Evolutionary conservation across 2,113 vertebrate genomes (phyloP).

Genomic region (Morone saxatilis): DNA sequence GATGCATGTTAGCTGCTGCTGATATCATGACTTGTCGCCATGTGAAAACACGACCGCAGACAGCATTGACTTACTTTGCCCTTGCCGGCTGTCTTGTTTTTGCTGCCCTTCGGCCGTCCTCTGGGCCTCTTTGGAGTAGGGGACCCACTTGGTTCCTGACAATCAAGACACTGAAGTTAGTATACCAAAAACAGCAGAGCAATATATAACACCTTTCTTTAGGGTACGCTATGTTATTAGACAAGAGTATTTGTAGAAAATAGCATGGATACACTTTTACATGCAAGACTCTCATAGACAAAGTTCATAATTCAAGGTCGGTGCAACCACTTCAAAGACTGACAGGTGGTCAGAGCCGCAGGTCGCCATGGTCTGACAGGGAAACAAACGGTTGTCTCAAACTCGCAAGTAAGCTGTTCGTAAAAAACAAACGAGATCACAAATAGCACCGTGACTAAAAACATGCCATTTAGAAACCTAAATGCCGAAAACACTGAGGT

Average conservation of each 20-base stretch:
- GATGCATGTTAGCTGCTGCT: not conserved
- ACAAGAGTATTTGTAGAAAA: not conserved
- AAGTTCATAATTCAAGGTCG: constrained; percentile 61
- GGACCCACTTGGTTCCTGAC: constrained; percentile 92
- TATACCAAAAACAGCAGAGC: too few species aligned
- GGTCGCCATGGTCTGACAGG: constrained; percentile 33
- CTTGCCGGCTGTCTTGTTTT: constrained; percentile 91
- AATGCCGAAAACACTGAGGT: not conserved
- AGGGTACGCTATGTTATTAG: not conserved
- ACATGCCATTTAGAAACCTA: not conserved
- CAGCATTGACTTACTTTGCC: constrained; percentile 87
- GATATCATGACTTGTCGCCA: not conserved
- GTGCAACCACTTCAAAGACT: constrained; percentile 58
- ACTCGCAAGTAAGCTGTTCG: not conserved
- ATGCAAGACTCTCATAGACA: constrained; percentile 8
- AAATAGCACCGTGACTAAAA: not conserved
- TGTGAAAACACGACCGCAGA: not conserved
- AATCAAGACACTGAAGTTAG: constrained; percentile 13
- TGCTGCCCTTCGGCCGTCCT: constrained; percentile 96
- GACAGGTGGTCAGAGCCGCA: constrained; percentile 68
- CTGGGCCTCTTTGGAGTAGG: constrained; percentile 94
- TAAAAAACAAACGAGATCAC: not conserved
- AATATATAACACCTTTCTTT: not conserved
- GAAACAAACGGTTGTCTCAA: not conserved
- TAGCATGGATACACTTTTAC: constrained; percentile 10